Conservation (phyloP, 2,888 invertebrate genomes). For the Rhabditoides inermis region DNA sequence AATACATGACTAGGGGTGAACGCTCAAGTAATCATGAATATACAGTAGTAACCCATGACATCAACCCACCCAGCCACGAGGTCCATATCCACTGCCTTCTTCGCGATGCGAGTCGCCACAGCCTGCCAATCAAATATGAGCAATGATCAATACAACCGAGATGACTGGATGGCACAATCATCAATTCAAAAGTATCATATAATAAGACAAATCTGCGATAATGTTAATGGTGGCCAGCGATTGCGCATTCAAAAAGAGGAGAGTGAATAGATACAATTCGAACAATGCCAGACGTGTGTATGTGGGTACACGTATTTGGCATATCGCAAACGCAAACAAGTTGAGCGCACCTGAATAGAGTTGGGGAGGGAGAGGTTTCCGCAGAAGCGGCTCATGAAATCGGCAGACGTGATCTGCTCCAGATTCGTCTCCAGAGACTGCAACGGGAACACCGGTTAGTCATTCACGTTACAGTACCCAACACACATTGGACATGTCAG, state of each 20-base stretch:
- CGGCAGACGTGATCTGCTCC: constrained; percentile 91
- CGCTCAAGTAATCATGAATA: too few relatives aligned
- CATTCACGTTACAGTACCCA: too few relatives aligned
- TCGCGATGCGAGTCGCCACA: constrained; percentile 91
- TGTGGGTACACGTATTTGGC: not conserved
- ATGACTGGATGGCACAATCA: too few relatives aligned
- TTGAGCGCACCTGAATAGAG: constrained; percentile 24
- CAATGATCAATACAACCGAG: not conserved
- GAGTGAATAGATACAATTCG: not conserved
- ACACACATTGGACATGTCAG: too few relatives aligned
- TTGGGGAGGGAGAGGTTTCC: constrained; percentile 73
- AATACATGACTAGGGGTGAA: too few relatives aligned
- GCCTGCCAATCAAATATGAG: constrained; percentile 14
- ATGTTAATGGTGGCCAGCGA: too few relatives aligned
- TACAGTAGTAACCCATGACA: too few relatives aligned
- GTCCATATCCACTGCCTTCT: constrained; percentile 88
- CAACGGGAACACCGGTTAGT: too few relatives aligned
- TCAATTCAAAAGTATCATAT: not conserved
- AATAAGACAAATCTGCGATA: too few relatives aligned
- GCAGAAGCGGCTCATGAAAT: constrained; percentile 87
- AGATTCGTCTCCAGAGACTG: constrained; percentile 92
- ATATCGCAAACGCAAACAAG: not conserved
- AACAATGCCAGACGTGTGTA: not conserved
- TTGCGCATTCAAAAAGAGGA: not conserved
- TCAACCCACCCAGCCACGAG: constrained; percentile 76